Evolutionary conservation across 1,140 invertebrate genomes (phyloP).

Genomic region (Zelostemma sp.): DNA sequence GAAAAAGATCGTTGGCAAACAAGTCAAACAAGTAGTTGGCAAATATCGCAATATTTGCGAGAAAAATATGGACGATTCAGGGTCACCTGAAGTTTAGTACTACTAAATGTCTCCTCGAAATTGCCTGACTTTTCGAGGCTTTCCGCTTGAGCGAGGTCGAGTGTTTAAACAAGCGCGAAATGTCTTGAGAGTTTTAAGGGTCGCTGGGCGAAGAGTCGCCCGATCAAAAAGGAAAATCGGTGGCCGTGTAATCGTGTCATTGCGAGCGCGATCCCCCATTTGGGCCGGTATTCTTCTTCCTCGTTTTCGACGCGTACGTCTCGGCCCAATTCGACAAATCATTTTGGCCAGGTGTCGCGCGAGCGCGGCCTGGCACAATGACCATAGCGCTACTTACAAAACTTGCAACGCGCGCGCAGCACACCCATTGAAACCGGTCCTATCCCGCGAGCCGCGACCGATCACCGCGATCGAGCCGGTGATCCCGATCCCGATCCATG

Average conservation of each 20-base stretch:
- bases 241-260: constrained; percentile 26
- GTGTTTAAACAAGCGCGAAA: no score
- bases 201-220: background rate
- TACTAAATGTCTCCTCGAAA: no score
- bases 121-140: no score
- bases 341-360: constrained; percentile 40
- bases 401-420: constrained; percentile 35
- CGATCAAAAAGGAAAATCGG: constrained; percentile 26
- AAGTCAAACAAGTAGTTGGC: no score
- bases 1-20: no score
- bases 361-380: constrained; percentile 26
- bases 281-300: background rate
- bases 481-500: background rate
- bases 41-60: no score
- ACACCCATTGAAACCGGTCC: constrained; percentile 35
- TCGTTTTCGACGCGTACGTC: background rate
- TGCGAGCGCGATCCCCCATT: constrained; percentile 3
- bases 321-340: constrained; percentile 32
- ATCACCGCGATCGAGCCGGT: constrained; percentile 5
- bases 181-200: no score
- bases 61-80: no score
- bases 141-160: no score
- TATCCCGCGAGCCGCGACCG: no score
- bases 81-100: no score
- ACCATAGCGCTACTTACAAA: constrained; percentile 34